phyloP scores from a whole-genome alignment of 2,888 invertebrate genomes.

The Eurois occulta region DNA sequence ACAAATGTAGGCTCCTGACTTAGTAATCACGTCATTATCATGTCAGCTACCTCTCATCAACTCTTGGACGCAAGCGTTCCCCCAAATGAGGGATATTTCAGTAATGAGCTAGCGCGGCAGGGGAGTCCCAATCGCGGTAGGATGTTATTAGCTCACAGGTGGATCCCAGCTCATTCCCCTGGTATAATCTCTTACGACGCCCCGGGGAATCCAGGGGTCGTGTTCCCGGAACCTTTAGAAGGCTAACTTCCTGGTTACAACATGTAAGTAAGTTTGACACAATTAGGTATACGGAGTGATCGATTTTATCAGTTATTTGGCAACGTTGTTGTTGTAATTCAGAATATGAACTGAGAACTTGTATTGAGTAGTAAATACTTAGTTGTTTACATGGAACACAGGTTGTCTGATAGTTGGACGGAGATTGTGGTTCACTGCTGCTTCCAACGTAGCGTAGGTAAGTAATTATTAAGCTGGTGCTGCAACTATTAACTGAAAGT shows the following conservation, averaged over 20 bases:
- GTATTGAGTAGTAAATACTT: not conserved
- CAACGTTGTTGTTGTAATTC: constrained; percentile 23
- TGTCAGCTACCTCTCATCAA: constrained; percentile 37
- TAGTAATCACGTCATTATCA: constrained; percentile 40
- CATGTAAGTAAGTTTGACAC: constrained; percentile 44
- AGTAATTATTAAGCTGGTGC: not conserved
- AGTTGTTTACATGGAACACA: constrained; percentile 4
- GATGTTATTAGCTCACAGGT: constrained; percentile 61
- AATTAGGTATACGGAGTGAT: constrained; percentile 22
- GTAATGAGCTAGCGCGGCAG: constrained; percentile 58
- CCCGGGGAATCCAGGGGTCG: constrained; percentile 50
- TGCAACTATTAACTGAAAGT: not conserved
- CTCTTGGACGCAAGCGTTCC: constrained; percentile 38
- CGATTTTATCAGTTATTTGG: constrained; percentile 30
- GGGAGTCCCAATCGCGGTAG: constrained; percentile 51
- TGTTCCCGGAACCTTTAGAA: constrained; percentile 25
- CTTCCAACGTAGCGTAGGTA: constrained; percentile 7
- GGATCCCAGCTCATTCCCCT: constrained; percentile 41
- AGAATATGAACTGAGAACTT: constrained; percentile 7
- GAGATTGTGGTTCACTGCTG: not conserved
- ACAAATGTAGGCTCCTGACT: constrained; percentile 27
- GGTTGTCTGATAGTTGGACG: not conserved
- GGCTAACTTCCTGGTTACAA: constrained; percentile 36
- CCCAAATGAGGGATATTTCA: constrained; percentile 40
- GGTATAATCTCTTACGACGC: constrained; percentile 54